These are phyloP conservation scores for Calcarius ornatus DNA, from an alignment of 2,113 vertebrate species.

Conservation along the genomic window DNA sequence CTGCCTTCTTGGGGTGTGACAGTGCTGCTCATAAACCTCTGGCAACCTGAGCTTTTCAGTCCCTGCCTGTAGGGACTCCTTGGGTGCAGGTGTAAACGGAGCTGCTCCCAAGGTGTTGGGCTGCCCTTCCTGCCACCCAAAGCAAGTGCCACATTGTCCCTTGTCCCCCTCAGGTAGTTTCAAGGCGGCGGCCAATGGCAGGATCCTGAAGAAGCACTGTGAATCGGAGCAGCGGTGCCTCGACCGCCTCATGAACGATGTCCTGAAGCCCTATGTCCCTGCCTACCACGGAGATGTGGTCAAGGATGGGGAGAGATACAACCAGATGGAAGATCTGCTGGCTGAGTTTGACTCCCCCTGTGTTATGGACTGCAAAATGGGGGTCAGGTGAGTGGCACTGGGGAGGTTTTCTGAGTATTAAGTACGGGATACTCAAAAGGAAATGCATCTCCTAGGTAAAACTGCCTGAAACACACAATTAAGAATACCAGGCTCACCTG, in stretches of 20 bases:
- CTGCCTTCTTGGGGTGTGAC: background rate
- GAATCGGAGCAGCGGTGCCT: constrained; percentile 96
- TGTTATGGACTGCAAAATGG: constrained; percentile 99
- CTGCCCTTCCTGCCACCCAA: background rate
- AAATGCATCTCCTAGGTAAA: background rate
- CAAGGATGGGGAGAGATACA: constrained; percentile 95
- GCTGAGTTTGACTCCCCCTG: constrained; percentile 93
- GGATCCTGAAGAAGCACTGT: constrained; percentile 97
- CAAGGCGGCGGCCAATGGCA: constrained; percentile 91
- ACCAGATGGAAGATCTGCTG: constrained; percentile 98
- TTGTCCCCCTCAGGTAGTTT: constrained; percentile 85
- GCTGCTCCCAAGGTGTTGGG: background rate
- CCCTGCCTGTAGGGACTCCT: background rate
- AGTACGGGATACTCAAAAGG: background rate
- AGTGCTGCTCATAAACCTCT: background rate
- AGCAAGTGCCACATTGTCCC: background rate
- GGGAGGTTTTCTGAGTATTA: background rate
- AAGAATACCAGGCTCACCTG: background rate
- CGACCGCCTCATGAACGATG: constrained; percentile 88
- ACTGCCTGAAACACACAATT: background rate
- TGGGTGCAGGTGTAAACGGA: background rate
- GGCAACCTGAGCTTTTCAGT: background rate
- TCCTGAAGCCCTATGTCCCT: constrained; percentile 88
- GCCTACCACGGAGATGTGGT: constrained; percentile 93
- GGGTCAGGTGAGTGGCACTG: constrained; percentile 80